Conservation (phyloP, 2,888 invertebrate genomes). For the Dyspetes luteomarginatus region DNA sequence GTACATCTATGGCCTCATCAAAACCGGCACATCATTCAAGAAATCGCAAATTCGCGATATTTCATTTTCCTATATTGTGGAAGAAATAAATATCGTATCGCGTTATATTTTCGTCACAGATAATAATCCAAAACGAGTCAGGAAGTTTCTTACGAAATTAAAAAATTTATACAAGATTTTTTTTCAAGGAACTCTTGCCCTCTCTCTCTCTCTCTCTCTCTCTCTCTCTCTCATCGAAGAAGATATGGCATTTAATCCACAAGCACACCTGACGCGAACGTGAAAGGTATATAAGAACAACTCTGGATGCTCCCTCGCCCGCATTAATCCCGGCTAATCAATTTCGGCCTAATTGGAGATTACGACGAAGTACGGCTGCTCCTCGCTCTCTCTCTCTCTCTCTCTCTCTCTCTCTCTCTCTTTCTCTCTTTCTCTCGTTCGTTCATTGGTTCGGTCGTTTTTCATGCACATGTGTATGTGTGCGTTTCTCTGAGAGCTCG, state of each 20-base stretch:
- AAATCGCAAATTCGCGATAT: constrained; percentile 24
- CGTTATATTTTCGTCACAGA: background rate
- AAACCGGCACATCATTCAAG: too few species aligned
- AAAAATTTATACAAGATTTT: background rate
- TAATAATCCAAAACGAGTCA: background rate
- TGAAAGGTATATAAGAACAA: constrained; percentile 47
- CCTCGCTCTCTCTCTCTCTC: constrained; percentile 18
- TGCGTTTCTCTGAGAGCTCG: background rate
- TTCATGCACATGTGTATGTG: background rate
- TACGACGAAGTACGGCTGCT: constrained; percentile 73
- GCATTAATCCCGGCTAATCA: constrained; percentile 81
- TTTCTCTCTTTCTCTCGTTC: constrained; percentile 17
- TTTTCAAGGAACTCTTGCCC: background rate
- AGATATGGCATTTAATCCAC: background rate
- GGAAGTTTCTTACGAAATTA: background rate
- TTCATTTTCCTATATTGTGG: background rate
- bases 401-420: background rate
- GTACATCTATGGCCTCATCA: too few species aligned
- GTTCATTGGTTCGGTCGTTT: constrained; percentile 1
- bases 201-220: background rate
- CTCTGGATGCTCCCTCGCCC: constrained; percentile 47
- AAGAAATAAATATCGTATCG: too few species aligned
- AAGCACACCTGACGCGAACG: constrained; percentile 39
- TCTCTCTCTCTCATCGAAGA: constrained; percentile 22
- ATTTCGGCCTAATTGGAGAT: constrained; percentile 82